Percentiles rank a stretch among this genome's conserved stretches.
Conservation (phyloP, 2,888 invertebrate genomes). For the Sphaeridia pumilis region DNA sequence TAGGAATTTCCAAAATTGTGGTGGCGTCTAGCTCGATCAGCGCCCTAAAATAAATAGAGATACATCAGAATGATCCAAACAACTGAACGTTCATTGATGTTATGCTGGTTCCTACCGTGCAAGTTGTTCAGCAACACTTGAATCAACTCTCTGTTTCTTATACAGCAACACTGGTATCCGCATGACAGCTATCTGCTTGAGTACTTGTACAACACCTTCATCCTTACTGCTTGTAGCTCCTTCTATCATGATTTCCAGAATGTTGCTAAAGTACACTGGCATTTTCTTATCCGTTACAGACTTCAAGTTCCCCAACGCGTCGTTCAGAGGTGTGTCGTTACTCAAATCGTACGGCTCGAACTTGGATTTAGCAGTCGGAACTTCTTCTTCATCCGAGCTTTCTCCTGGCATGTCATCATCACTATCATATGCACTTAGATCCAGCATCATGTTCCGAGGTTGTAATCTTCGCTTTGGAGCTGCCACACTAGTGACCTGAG, state of each 20-base stretch:
- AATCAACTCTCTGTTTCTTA: slow-evolving; percentile 23
- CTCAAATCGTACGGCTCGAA: slow-evolving; percentile 13
- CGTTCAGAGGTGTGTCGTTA: slow-evolving; percentile 12
- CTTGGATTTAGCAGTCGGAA: slow-evolving; percentile 3
- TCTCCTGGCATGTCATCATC: slow-evolving; percentile 28
- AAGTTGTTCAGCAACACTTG: slow-evolving; percentile 20
- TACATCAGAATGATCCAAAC: not conserved
- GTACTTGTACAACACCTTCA: slow-evolving; percentile 26
- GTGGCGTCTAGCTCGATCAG: slow-evolving; percentile 22
- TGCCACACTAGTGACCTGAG: too few relatives aligned
- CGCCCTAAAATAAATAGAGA: slow-evolving; percentile 12
- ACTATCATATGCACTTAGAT: slow-evolving; percentile 22
- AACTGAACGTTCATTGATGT: not conserved
- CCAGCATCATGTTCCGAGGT: not conserved
- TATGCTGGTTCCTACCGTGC: slow-evolving; percentile 15
- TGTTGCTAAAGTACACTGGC: slow-evolving; percentile 31
- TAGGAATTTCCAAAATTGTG: slow-evolving; percentile 19
- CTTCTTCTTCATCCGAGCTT: slow-evolving; percentile 5
- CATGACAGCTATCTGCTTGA: slow-evolving; percentile 23
- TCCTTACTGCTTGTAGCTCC: slow-evolving; percentile 17
- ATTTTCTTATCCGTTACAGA: slow-evolving; percentile 17
- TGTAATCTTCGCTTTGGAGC: not conserved
- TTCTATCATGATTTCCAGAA: slow-evolving; percentile 26
- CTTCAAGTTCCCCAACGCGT: slow-evolving; percentile 17
- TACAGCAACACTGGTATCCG: slow-evolving; percentile 26